Evolutionary conservation across 2,888 invertebrate genomes (phyloP).

Genomic region (Cephalotes varians): DNA sequence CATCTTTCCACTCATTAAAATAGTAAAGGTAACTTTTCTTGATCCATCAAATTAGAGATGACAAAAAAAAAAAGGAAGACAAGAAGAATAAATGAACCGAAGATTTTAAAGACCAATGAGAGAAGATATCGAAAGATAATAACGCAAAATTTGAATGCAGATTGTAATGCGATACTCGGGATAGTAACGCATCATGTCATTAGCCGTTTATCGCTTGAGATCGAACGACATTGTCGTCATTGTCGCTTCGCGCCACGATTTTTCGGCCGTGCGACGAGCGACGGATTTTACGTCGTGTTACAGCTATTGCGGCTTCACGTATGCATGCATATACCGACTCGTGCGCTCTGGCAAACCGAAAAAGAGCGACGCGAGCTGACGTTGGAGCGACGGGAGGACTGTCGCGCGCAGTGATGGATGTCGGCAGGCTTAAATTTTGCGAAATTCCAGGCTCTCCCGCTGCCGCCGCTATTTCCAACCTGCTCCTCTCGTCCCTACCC

Average conservation of each 20-base stretch:
- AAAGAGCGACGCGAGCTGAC: constrained; percentile 60
- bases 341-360: constrained; percentile 46
- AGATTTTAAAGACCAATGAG: not conserved
- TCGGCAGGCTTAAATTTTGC: constrained; percentile 74
- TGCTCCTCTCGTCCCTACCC: constrained; percentile 29
- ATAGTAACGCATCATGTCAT: not conserved
- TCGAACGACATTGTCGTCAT: constrained; percentile 35
- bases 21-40: not conserved
- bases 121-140: constrained; percentile 9
- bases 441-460: constrained; percentile 69
- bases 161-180: not conserved
- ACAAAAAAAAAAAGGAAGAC: not conserved
- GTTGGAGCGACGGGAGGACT: constrained; percentile 61
- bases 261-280: constrained; percentile 45
- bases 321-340: constrained; percentile 48
- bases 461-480: constrained; percentile 44
- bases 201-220: constrained; percentile 7
- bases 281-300: constrained; percentile 58
- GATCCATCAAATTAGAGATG: too few relatives aligned
- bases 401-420: constrained; percentile 76
- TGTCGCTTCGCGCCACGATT: constrained; percentile 20
- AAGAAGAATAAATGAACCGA: not conserved
- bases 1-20: constrained; percentile 15
- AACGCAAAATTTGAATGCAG: not conserved
- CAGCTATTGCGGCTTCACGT: constrained; percentile 51